These are phyloP conservation scores for Mionectes olivaceus DNA, from an alignment of 2,797 vertebrate genomes.

Conservation along the genomic window DNA sequence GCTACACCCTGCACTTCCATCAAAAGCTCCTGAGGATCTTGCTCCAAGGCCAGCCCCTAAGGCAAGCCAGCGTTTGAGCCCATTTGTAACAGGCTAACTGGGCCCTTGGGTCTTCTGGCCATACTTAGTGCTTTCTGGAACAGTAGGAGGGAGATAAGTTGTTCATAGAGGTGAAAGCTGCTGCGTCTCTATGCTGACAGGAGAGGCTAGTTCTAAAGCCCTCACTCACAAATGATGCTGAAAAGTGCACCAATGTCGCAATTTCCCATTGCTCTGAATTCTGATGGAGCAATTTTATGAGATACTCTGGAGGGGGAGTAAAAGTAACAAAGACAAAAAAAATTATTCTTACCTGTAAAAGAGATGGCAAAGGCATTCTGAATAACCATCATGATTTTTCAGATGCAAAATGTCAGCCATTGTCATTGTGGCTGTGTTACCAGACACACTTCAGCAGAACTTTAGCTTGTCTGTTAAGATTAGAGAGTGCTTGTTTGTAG, in stretches of 20 bases:
- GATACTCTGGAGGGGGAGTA: background rate
- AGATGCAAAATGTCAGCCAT: background rate
- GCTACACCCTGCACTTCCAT: background rate
- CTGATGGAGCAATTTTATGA: background rate
- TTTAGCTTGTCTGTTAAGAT: background rate
- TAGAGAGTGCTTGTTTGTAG: background rate
- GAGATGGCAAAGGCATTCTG: background rate
- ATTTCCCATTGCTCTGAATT: background rate
- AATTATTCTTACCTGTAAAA: background rate
- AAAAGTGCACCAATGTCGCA: background rate
- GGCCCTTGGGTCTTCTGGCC: background rate
- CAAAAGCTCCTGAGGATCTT: rapidly evolving
- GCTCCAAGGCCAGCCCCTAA: background rate
- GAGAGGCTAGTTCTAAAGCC: background rate
- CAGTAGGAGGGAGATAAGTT: background rate
- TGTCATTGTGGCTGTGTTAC: background rate
- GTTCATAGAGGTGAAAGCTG: background rate
- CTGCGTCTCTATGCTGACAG: background rate
- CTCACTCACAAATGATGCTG: background rate
- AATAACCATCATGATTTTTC: background rate
- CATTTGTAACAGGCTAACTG: background rate
- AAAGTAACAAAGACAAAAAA: background rate
- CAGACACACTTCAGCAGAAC: background rate
- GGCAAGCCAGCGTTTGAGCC: rapidly evolving
- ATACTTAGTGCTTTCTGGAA: background rate